Conservation (phyloP, 2,113 vertebrate species). For the Stigmatopora argus region DNA sequence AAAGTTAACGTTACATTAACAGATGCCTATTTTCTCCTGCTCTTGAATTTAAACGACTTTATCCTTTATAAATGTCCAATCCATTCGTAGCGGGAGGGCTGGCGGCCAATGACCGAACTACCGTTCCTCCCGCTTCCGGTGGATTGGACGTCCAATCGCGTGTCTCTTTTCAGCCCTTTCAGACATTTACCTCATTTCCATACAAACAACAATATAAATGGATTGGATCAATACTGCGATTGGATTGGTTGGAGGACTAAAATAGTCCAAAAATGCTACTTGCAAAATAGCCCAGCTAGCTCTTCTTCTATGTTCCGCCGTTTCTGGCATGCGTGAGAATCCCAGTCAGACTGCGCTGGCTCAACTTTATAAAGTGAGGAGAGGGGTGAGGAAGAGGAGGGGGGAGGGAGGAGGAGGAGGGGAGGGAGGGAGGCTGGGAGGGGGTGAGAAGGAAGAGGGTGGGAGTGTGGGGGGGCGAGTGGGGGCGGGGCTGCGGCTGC, state of each 20-base stretch:
- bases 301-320: neutral
- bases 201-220: no score
- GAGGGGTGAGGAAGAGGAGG: constrained; percentile 75
- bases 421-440: neutral
- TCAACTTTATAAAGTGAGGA: constrained; percentile 77
- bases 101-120: no score
- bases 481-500: constrained; percentile 75
- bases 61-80: no score
- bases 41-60: no score
- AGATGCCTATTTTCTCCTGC: no score
- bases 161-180: no score
- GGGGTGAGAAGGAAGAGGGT: constrained; percentile 8
- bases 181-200: no score
- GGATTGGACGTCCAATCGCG: no score
- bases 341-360: constrained; percentile 62
- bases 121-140: no score
- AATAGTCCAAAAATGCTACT: neutral
- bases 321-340: constrained; percentile 68
- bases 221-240: no score
- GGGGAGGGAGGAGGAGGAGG: constrained; percentile 63
- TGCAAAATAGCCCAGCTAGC: neutral
- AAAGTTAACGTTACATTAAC: no score
- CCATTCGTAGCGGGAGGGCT: no score
- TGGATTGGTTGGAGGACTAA: neutral
- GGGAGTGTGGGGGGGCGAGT: constrained; percentile 64